A percentile compares a stretch with the other conserved stretches of the same genome.
These are phyloP conservation scores for Cantharis flavilabris DNA, from an alignment of 2,888 invertebrate genomes.

Conservation along the genomic window DNA sequence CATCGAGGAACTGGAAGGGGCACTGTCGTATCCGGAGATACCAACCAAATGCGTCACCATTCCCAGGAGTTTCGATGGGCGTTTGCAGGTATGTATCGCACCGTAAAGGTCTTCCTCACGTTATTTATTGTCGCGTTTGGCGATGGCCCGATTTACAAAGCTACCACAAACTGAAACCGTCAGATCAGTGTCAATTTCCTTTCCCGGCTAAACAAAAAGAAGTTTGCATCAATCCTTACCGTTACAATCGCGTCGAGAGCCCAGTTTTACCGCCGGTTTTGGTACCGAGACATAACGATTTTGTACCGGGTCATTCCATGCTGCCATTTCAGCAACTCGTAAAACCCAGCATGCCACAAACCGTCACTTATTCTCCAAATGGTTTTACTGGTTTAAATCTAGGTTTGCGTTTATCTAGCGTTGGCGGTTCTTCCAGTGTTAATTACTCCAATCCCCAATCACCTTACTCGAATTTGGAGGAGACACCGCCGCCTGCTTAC, in stretches of 20 bases:
- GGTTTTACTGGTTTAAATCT: constrained; percentile 71
- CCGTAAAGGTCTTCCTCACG: constrained; percentile 96
- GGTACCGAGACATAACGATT: constrained; percentile 97
- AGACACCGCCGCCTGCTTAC: constrained; percentile 95
- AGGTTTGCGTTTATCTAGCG: constrained; percentile 65
- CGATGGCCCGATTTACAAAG: constrained; percentile 99
- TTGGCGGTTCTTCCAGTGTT: constrained; percentile 68
- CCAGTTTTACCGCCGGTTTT: constrained; percentile 97
- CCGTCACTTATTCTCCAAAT: constrained; percentile 84
- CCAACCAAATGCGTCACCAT: constrained; percentile 99
- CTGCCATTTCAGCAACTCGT: constrained; percentile 83
- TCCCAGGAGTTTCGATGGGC: constrained; percentile 92
- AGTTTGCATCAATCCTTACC: constrained; percentile 99
- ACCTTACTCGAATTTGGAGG: constrained; percentile 80
- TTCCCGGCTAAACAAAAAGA: constrained; percentile 98
- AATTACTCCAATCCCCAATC: constrained; percentile 64
- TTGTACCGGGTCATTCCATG: constrained; percentile 87
- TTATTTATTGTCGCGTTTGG: constrained; percentile 99
- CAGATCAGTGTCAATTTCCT: constrained; percentile 94
- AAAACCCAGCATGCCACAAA: constrained; percentile 94
- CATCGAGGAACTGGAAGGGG: constrained; percentile 89
- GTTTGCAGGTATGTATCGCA: constrained; percentile 97
- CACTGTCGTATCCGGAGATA: constrained; percentile 91
- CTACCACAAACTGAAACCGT: constrained; percentile 96
- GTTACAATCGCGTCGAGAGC: constrained; percentile 96